A percentile compares a stretch with the other conserved stretches of the same genome.
Evolutionary conservation across 2,113 vertebrate genomes (phyloP).

Genomic region (Agelaius phoeniceus): DNA sequence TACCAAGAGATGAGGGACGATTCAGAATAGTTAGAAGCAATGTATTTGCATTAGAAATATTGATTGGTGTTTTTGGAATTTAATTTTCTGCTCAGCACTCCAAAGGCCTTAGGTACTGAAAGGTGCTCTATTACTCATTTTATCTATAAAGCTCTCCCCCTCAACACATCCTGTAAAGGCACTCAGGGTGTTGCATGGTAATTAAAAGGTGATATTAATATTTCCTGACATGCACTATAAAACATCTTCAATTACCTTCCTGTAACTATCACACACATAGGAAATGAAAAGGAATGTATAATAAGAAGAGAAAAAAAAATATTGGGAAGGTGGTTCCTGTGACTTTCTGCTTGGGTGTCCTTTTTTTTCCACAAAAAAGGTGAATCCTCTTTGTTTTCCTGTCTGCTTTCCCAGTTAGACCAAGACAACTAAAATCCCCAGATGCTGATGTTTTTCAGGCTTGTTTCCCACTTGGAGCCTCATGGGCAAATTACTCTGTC

Average conservation of each 20-base stretch:
- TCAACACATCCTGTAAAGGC: not conserved
- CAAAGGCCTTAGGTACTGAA: not conserved
- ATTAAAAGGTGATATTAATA: conserved; percentile 51
- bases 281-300: not conserved
- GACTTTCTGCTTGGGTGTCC: not conserved
- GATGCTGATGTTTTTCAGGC: conserved; percentile 42
- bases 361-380: not conserved
- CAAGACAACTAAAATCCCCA: conserved; percentile 34
- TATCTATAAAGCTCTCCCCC: not conserved
- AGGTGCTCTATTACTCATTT: not conserved
- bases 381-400: conserved; percentile 2
- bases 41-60: not conserved
- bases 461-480: conserved; percentile 26
- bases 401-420: not conserved
- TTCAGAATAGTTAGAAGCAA: not conserved
- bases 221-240: conserved; percentile 24
- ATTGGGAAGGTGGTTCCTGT: not conserved
- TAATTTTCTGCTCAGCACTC: not conserved
- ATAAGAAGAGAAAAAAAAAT: not conserved
- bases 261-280: not conserved
- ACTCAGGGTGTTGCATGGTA: conserved; percentile 4
- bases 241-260: not conserved
- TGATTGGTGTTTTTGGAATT: not conserved
- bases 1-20: not conserved
- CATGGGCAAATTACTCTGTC: conserved; percentile 17